Evolutionary conservation across 2,888 invertebrate genomes (phyloP), one percentile per base, ranked within the genome.

Genomic region (Xestia xanthographa): DNA sequence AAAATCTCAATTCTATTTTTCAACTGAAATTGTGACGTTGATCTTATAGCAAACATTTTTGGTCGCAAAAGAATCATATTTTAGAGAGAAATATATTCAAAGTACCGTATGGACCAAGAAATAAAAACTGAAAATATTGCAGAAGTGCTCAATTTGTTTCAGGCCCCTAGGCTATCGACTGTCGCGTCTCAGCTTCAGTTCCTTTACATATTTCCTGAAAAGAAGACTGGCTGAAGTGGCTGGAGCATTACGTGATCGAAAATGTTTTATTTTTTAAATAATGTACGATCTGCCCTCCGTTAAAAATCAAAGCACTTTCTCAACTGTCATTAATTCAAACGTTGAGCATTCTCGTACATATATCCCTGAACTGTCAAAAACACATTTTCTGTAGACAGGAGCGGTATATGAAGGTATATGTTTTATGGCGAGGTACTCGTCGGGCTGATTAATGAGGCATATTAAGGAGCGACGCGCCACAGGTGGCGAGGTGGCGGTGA

Each of bases 391-490:
- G 68, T 58, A 66, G 38, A 71, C 53, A 73, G 60, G 48, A 41
- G n/a, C 8, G 29, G 41, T 60, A 45, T 77, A 56, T 56, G 26
- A 38, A 68, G 69, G 72, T 80, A 29, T 70, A 58, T 69, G 43
- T 65, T 56, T 72, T 67, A 66, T 63, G 73, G 45, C 38, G 71
- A 56, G 65, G 78, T 56, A 45, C 69, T 79, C 63, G 58, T 45
- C 65, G 50, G 22, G 34, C 56, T 87, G 86, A 87, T 79, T 87
- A 87, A 87, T 86, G 86, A 80, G 75, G 63, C 74, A 67, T 62
- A 83, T 84, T 82, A 82, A 63, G 77, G 45, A 70, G 69, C 62
- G 72, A 50, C 50, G 70, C 84, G 77, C 86, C 79, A 87, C 84
- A 87, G 82, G 84, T 87, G 86, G 82, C 66, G 75, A 74, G 71